A percentile compares a stretch with the other conserved stretches of the same genome.
Evolutionary conservation across 2,113 vertebrate species (phyloP).

Genomic region (Vulpes vulpes): DNA sequence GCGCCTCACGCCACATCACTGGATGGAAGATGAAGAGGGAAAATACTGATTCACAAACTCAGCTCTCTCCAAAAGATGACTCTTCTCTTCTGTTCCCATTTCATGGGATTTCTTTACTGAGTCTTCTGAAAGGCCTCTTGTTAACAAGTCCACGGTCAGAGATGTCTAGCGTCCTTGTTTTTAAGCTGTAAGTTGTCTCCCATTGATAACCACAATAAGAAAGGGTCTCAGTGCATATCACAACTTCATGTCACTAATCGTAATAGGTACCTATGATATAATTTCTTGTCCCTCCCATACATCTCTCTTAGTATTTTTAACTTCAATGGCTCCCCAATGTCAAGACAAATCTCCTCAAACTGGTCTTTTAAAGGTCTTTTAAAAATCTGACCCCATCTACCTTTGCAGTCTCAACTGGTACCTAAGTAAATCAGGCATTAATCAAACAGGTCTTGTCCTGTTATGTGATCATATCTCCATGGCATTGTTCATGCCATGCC

Average conservation of each 20-base stretch:
- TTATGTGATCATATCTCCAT: neutral
- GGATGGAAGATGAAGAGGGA: neutral
- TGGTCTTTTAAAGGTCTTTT: neutral
- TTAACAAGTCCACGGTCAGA: neutral
- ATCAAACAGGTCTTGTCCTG: neutral
- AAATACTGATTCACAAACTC: neutral
- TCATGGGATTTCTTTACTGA: neutral
- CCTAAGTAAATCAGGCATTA: neutral
- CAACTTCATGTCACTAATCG: neutral
- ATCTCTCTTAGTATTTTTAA: neutral
- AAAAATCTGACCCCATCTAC: neutral
- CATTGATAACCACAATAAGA: neutral
- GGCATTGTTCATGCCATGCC: neutral
- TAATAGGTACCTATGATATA: neutral
- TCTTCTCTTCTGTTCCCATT: neutral
- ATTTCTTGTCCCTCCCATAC: constrained; percentile 10
- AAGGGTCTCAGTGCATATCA: neutral
- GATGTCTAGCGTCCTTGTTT: neutral
- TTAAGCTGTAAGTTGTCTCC: neutral
- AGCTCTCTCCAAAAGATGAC: neutral
- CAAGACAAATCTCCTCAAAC: neutral
- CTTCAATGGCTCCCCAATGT: neutral
- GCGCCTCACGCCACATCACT: no score
- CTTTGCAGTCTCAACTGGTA: neutral
- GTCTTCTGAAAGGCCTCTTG: neutral